Evolutionary conservation across 2,797 vertebrate species (phyloP).

Genomic region (Tamandua tetradactyla): DNA sequence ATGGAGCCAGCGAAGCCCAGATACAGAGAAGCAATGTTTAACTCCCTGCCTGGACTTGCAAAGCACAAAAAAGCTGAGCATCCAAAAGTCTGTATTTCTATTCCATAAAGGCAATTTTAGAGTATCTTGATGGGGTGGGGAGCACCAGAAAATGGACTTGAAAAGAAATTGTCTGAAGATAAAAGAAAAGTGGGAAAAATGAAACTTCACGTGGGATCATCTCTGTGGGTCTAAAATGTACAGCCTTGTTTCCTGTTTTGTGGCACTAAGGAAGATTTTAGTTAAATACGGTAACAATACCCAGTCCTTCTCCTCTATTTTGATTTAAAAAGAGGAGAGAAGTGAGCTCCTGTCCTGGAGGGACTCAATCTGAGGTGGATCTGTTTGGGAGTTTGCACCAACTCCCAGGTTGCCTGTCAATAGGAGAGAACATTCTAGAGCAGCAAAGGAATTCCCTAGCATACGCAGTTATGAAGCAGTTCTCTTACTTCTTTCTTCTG

Average conservation of each 20-base stretch:
- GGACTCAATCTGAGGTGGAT: background rate
- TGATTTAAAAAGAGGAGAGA: background rate
- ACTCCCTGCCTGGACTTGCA: background rate
- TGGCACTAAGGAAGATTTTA: background rate
- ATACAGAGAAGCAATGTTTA: background rate
- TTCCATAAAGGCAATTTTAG: background rate
- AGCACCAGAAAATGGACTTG: background rate
- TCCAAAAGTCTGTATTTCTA: background rate
- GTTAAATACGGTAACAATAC: background rate
- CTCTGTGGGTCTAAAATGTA: background rate
- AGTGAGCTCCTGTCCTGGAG: background rate
- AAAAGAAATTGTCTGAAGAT: background rate
- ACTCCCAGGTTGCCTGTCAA: no score
- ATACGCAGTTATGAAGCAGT: accelerated
- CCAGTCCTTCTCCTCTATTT: background rate
- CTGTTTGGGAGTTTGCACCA: background rate
- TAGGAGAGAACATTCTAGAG: background rate
- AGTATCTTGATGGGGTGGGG: background rate
- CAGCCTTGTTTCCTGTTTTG: background rate
- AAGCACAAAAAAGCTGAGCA: background rate
- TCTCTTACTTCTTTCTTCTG: background rate
- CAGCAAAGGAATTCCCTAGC: background rate
- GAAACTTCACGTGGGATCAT: background rate
- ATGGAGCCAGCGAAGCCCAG: background rate
- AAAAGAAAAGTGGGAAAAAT: background rate